These are phyloP conservation scores for Gallinago paraguaiae DNA, from an alignment of 2,113 vertebrate species.

Conservation along the genomic window DNA sequence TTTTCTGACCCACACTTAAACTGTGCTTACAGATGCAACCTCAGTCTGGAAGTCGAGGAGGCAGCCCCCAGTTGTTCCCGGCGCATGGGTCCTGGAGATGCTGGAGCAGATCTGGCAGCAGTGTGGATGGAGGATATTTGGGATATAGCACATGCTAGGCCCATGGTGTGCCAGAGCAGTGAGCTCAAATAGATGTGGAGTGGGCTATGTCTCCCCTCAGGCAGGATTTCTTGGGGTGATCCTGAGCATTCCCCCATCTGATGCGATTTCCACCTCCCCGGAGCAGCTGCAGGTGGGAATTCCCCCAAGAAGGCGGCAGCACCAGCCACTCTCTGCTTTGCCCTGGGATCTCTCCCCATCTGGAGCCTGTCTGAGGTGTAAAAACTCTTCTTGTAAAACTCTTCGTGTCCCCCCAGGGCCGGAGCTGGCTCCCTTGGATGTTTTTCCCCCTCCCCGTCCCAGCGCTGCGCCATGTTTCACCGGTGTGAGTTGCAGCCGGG, in stretches of 20 bases:
- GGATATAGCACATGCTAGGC: neutral
- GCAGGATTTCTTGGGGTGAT: neutral
- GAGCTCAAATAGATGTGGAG: rapidly evolving
- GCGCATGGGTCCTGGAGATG: rapidly evolving
- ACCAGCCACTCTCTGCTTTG: neutral
- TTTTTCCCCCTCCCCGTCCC: neutral
- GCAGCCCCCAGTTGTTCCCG: neutral
- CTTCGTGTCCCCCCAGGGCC: neutral
- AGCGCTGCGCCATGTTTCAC: neutral
- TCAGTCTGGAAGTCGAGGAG: neutral
- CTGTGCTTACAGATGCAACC: neutral
- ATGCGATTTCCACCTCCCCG: neutral
- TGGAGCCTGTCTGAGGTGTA: neutral
- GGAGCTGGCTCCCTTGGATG: rapidly evolving
- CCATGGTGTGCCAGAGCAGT: neutral
- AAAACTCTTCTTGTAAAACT: no score
- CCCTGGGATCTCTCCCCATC: neutral
- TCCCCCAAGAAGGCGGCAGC: neutral
- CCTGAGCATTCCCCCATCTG: neutral
- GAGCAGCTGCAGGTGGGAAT: neutral
- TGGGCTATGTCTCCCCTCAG: neutral
- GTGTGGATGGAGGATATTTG: neutral
- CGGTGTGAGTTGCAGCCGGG: neutral
- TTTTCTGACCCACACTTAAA: neutral
- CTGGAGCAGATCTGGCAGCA: neutral